A percentile compares a stretch with the other conserved stretches of the same genome.
phyloP scores from a whole-genome alignment of 2,888 invertebrate species.

The Drosophila picticornis region DNA sequence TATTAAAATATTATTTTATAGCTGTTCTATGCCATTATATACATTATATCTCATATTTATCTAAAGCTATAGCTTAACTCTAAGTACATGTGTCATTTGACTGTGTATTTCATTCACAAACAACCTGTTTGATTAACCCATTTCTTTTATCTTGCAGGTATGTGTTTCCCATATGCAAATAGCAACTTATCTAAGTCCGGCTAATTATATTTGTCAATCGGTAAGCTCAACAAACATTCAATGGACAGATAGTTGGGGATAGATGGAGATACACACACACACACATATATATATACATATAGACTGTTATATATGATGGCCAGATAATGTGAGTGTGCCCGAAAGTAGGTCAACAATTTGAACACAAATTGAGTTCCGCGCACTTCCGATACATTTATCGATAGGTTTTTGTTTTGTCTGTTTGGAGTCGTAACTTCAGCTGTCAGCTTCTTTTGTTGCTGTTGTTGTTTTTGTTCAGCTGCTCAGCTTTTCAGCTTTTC shows the following conservation, averaged over 20 bases:
- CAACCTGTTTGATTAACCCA: slow-evolving; percentile 34
- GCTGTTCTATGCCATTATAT: background rate
- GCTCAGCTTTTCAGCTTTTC: background rate
- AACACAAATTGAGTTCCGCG: slow-evolving; percentile 3
- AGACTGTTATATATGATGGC: background rate
- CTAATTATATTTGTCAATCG: slow-evolving; percentile 23
- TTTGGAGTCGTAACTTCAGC: slow-evolving; percentile 7
- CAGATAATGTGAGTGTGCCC: slow-evolving; percentile 3
- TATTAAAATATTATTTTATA: background rate
- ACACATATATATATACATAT: too few relatives aligned
- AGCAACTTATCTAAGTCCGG: slow-evolving; percentile 24
- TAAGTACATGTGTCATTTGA: background rate
- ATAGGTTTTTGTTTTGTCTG: slow-evolving; percentile 6
- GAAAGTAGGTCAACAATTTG: slow-evolving; percentile 29
- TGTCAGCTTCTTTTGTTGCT: background rate
- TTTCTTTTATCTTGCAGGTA: slow-evolving; percentile 55
- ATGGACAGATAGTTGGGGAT: background rate
- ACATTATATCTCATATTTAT: too few relatives aligned
- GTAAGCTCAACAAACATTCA: slow-evolving; percentile 36
- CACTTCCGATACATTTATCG: slow-evolving; percentile 33
- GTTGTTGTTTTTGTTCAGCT: background rate
- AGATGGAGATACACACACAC: too few relatives aligned
- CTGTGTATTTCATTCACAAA: slow-evolving; percentile 20
- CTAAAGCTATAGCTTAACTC: background rate
- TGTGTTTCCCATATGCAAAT: slow-evolving; percentile 45